Evolutionary conservation across 1,140 invertebrate species (phyloP), one percentile per base, ranked within the genome.

Genomic region (Solenopsis invicta): DNA sequence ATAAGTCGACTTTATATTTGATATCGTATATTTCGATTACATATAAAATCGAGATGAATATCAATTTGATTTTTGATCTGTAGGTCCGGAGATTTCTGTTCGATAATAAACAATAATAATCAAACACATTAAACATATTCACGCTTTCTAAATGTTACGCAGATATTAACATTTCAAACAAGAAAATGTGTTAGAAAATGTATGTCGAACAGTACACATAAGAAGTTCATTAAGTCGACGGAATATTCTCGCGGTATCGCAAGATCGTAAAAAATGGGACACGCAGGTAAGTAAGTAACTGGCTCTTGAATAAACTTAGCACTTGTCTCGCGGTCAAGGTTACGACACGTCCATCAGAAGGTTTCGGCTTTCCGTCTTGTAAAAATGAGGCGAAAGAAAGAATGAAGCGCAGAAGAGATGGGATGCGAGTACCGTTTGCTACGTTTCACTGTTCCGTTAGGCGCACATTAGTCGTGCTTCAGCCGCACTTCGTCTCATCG

Each of bases 401-500:
- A 69, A 66, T 54, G n/a, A 52, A 74, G 48, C 62, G 18, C 37
- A 52, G 41, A 85, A 72, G 84, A 87, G 34, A 62, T 52, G 41
- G 85, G 77, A 91, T 82, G 56, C 67, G 78, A 77, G 87, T 91
- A 91, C 90, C 90, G 90, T 91, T 88, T 84, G 56, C 74, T 48
- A 74, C 24, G 66, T 82, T 82, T 72, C 37, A 12, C 80, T 59
- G 89, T 90, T 91, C 90, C 90, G 90, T 91, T 91, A 91, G 87
- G 52, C n/a, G 54, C 45, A 50, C 71, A 87, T 89, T 87, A 89
- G 69, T 41, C 67, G 75, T 52, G 29, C 78, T 64, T 89, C 59
- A 86, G 74, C 61, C 77, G 81, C 37, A 41, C 29, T 75, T 90
- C 24, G 29, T 37, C 61, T 50, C 52, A 67, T 90, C 86, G 78